phyloP scores from a whole-genome alignment of 2,888 invertebrate genomes.

The Leptothorax acervorum region DNA sequence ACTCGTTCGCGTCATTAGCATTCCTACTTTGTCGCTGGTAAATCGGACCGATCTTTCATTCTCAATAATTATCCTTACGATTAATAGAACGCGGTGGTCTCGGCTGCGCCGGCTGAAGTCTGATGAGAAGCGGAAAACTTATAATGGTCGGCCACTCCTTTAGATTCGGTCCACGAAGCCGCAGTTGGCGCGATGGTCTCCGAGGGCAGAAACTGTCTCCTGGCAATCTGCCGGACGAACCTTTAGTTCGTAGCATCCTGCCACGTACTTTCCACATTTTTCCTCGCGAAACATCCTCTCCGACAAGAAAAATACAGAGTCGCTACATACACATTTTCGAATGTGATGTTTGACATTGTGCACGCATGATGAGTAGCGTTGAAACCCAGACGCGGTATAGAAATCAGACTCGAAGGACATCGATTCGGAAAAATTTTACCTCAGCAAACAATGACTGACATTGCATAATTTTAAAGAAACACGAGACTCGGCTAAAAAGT shows the following conservation, averaged over 20 bases:
- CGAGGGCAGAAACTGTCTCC: slow-evolving; percentile 78
- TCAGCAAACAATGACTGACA: background rate
- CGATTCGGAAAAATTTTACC: background rate
- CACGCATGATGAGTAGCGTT: background rate
- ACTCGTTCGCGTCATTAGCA: slow-evolving; percentile 58
- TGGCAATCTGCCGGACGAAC: slow-evolving; percentile 81
- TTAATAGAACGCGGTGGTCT: slow-evolving; percentile 71
- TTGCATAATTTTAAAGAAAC: slow-evolving; percentile 29
- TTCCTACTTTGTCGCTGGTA: slow-evolving; percentile 56
- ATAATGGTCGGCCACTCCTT: slow-evolving; percentile 73
- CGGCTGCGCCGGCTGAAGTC: slow-evolving; percentile 39
- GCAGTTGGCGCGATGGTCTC: slow-evolving; percentile 79
- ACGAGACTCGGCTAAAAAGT: background rate
- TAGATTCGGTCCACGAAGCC: slow-evolving; percentile 80
- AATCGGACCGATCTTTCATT: slow-evolving; percentile 60
- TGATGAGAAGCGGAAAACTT: slow-evolving; percentile 73
- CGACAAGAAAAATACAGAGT: slow-evolving; percentile 61
- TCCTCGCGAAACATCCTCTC: slow-evolving; percentile 64
- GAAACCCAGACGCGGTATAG: background rate
- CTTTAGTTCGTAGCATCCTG: slow-evolving; percentile 37
- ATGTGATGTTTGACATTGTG: slow-evolving; percentile 52
- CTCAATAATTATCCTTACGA: slow-evolving; percentile 69
- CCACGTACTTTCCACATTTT: slow-evolving; percentile 53
- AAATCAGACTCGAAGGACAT: background rate
- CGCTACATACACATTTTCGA: slow-evolving; percentile 64